Percentiles rank a stretch among this genome's conserved stretches.
These are phyloP conservation scores for Drosophila lini DNA, from an alignment of 1,140 invertebrate genomes.

Conservation along the genomic window DNA sequence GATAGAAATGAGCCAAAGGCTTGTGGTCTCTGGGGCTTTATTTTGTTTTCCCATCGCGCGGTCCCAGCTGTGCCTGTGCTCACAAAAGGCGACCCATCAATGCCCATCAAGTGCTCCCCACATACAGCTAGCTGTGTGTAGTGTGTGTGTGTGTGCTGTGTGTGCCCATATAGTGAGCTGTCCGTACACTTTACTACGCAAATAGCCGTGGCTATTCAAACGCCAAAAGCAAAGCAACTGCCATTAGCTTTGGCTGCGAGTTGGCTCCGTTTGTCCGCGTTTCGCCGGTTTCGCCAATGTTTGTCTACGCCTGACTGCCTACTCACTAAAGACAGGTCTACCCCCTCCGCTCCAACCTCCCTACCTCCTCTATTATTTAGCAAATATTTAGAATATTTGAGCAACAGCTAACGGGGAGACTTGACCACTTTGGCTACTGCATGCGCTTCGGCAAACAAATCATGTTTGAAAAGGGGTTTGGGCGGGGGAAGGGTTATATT, in stretches of 20 bases:
- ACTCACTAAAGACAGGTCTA: conserved; percentile 47
- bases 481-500: background rate
- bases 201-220: conserved; percentile 69
- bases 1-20: conserved; percentile 1
- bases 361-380: conserved; percentile 71
- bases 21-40: conserved; percentile 11
- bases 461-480: conserved; percentile 43
- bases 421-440: conserved; percentile 76
- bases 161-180: conserved; percentile 28
- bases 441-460: conserved; percentile 77
- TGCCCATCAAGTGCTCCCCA: conserved; percentile 37
- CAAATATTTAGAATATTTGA: conserved; percentile 83
- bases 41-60: conserved; percentile 31
- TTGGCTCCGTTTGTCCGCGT: conserved; percentile 27
- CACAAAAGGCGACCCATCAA: conserved; percentile 44
- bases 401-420: conserved; percentile 58
- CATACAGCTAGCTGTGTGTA: conserved; percentile 11
- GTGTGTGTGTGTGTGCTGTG: conserved; percentile 4
- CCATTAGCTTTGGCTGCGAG: conserved; percentile 61
- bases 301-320: conserved; percentile 66
- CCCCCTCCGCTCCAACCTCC: background rate
- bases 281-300: conserved; percentile 57
- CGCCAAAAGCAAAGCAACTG: conserved; percentile 70
- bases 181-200: conserved; percentile 78
- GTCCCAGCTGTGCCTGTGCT: conserved; percentile 27